Evolutionary conservation across 2,888 invertebrate species (phyloP).

Genomic region (Torymus texanus): DNA sequence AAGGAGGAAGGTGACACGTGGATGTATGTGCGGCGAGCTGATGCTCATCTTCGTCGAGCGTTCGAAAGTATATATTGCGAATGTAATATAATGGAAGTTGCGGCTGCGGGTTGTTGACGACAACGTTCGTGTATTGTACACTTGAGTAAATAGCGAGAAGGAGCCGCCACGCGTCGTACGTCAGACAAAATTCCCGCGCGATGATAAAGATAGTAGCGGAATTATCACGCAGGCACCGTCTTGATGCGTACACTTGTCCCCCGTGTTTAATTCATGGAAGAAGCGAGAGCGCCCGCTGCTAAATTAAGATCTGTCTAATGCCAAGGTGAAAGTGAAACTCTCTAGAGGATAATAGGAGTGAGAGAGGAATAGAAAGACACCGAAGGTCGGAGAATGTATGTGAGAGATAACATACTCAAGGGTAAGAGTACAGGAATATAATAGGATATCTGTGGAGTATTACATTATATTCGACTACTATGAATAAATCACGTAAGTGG

Average conservation of each 20-base stretch:
- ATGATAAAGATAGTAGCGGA: too few relatives aligned
- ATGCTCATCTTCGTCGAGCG: too few relatives aligned
- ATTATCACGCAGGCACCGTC: too few relatives aligned
- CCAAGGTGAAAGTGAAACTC: neutral
- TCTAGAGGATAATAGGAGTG: too few relatives aligned
- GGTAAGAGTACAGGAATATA: neutral
- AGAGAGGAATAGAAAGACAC: neutral
- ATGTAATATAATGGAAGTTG: constrained; percentile 26
- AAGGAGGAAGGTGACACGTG: constrained; percentile 54
- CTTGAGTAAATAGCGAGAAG: constrained; percentile 9
- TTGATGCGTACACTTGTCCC: too few relatives aligned
- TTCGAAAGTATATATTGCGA: neutral
- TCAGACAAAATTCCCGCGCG: too few relatives aligned
- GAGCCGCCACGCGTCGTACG: too few relatives aligned
- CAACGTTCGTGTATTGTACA: neutral
- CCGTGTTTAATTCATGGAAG: too few relatives aligned
- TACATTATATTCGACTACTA: constrained; percentile 10
- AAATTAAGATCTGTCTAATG: neutral
- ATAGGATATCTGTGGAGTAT: neutral
- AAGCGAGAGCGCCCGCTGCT: neutral
- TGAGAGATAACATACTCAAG: neutral
- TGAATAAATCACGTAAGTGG: constrained; percentile 47
- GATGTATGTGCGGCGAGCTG: constrained; percentile 13
- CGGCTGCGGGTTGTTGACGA: neutral
- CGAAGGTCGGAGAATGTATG: constrained; percentile 19